Evolutionary conservation across 2,113 vertebrate genomes (phyloP).

Genomic region (Urocolius indicus): DNA sequence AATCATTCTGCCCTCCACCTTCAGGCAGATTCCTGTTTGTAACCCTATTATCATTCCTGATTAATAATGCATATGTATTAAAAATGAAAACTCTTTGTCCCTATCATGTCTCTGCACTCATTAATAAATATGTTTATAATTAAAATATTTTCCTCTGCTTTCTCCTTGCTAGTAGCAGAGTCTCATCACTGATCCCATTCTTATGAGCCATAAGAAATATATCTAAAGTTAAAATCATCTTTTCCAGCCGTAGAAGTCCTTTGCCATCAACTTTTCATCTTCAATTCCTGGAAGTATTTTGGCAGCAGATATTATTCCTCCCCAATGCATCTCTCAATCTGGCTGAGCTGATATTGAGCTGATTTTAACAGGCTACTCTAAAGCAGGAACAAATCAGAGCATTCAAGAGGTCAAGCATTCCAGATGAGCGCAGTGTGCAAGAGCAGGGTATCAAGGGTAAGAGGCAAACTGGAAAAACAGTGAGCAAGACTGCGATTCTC

Average conservation of each 20-base stretch:
- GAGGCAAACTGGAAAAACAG: neutral
- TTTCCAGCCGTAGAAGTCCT: neutral
- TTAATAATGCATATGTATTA: conserved; percentile 21
- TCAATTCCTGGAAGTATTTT: conserved; percentile 31
- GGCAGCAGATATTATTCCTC: neutral
- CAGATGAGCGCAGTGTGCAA: neutral
- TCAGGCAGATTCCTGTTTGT: neutral
- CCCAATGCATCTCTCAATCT: neutral
- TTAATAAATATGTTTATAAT: conserved; percentile 45
- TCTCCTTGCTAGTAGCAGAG: conserved; percentile 24
- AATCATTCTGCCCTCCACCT: neutral
- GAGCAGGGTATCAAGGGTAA: neutral
- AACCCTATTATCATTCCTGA: neutral
- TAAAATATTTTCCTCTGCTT: neutral
- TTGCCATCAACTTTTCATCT: neutral
- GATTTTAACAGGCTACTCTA: neutral
- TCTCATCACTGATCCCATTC: neutral
- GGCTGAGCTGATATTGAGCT: neutral
- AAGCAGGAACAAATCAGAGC: neutral
- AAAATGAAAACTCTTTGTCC: conserved; percentile 35
- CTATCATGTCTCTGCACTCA: neutral
- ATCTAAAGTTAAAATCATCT: conserved; percentile 25
- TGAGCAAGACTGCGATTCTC: neutral
- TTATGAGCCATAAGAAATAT: neutral
- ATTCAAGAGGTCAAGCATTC: neutral